Conservation (phyloP, 2,888 invertebrate species). For the Synergus laeviventris region DNA sequence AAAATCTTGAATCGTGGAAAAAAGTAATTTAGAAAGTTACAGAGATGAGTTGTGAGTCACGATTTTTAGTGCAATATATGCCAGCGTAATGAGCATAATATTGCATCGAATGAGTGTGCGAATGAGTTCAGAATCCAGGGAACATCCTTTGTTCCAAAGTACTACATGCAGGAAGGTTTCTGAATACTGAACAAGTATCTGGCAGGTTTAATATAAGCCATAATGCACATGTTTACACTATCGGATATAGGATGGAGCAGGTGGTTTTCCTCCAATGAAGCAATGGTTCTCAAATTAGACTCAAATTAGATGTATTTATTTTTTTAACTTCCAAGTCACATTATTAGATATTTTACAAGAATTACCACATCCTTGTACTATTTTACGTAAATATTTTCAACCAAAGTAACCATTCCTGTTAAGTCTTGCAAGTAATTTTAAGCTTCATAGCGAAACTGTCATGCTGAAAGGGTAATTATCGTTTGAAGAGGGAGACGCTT, state of each 20-base stretch:
- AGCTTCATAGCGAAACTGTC: not conserved
- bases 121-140: not conserved
- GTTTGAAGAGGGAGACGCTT: not conserved
- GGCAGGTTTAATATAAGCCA: slow-evolving; percentile 10
- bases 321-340: too few relatives aligned
- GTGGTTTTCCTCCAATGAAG: not conserved
- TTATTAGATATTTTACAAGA: too few relatives aligned
- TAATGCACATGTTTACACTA: not conserved
- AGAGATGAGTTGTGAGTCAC: not conserved
- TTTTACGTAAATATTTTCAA: not conserved
- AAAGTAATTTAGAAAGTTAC: not conserved
- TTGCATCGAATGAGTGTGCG: slow-evolving; percentile 23
- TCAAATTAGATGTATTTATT: too few relatives aligned
- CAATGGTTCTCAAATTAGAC: not conserved
- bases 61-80: not conserved
- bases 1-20: not conserved
- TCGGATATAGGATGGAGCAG: not conserved
- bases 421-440: not conserved
- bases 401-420: not conserved
- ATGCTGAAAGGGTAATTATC: not conserved
- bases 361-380: too few relatives aligned
- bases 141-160: slow-evolving; percentile 22
- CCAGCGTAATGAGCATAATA: not conserved
- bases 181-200: slow-evolving; percentile 29
- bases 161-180: slow-evolving; percentile 15